Conservation (phyloP, 2,888 invertebrate genomes). For the Drosophila colorata region DNA sequence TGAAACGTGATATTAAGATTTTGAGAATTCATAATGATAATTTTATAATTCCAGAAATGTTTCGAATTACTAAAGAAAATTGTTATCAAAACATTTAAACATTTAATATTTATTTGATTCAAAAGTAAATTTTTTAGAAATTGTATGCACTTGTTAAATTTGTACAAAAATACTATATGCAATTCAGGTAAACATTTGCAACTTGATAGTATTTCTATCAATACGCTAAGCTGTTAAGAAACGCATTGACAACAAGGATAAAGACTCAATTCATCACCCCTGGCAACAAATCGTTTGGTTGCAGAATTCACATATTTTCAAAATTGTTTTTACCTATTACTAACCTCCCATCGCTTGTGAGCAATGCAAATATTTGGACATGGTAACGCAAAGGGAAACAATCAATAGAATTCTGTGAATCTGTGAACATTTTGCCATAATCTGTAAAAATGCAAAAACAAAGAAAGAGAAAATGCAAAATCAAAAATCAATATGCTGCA, state of each 20-base stretch:
- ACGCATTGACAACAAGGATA: too few relatives aligned
- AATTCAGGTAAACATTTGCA: not conserved
- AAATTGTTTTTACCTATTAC: constrained; percentile 8
- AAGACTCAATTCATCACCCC: not conserved
- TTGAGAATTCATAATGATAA: too few relatives aligned
- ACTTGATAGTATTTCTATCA: not conserved
- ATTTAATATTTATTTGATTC: not conserved
- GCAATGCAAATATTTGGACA: constrained; percentile 24
- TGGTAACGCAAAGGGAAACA: constrained; percentile 12
- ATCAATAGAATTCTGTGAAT: constrained; percentile 21
- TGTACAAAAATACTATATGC: not conserved
- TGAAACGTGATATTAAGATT: too few relatives aligned
- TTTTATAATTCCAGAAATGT: too few relatives aligned
- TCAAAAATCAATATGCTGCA: constrained; percentile 70
- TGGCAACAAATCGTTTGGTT: constrained; percentile 13
- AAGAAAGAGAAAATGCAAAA: not conserved
- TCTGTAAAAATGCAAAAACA: constrained; percentile 22
- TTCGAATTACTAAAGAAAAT: too few relatives aligned
- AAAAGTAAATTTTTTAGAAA: not conserved
- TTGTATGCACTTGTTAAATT: not conserved
- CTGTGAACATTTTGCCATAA: constrained; percentile 30
- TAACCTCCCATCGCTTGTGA: not conserved
- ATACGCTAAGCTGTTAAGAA: not conserved
- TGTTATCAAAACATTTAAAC: too few relatives aligned
- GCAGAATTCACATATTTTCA: constrained; percentile 1